These are phyloP conservation scores for Agapetus fuscipes DNA, from an alignment of 2,888 invertebrate species.

Conservation along the genomic window DNA sequence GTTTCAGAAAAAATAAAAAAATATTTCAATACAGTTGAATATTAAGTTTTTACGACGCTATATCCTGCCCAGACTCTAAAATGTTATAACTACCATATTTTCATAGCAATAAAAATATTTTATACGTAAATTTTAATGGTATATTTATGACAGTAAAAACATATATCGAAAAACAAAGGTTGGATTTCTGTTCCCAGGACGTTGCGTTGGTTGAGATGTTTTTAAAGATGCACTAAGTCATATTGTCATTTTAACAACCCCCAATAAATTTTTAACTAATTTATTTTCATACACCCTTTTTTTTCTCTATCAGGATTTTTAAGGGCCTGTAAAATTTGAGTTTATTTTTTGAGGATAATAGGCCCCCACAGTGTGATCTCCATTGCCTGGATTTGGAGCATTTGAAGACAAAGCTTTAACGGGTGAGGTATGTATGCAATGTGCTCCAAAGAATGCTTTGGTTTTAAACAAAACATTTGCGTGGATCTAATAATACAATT, in stretches of 20 bases:
- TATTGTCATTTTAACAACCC: conserved; percentile 14
- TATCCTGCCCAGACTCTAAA: not conserved
- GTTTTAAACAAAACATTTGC: no score
- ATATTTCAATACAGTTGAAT: not conserved
- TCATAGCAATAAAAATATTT: conserved; percentile 10
- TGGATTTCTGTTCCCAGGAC: conserved; percentile 4
- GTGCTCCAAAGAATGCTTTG: conserved; percentile 1
- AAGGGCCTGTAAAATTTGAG: not conserved
- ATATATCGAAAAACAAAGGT: conserved; percentile 4
- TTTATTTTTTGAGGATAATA: not conserved
- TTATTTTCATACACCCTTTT: conserved; percentile 2
- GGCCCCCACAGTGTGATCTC: conserved; percentile 1
- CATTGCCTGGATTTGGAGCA: not conserved
- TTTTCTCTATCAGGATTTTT: not conserved
- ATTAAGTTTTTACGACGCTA: not conserved
- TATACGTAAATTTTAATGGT: conserved; percentile 6
- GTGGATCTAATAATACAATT: no score
- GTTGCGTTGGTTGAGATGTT: conserved; percentile 4
- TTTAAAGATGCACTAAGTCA: conserved; percentile 5
- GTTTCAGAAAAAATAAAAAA: not conserved
- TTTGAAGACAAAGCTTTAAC: no score
- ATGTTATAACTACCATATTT: conserved; percentile 11
- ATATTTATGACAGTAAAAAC: conserved; percentile 14
- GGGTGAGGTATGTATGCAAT: no score
- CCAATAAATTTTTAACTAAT: conserved; percentile 11